phyloP scores from a whole-genome alignment of 1,140 invertebrate species.

The Pogonomyrmex californicus region DNA sequence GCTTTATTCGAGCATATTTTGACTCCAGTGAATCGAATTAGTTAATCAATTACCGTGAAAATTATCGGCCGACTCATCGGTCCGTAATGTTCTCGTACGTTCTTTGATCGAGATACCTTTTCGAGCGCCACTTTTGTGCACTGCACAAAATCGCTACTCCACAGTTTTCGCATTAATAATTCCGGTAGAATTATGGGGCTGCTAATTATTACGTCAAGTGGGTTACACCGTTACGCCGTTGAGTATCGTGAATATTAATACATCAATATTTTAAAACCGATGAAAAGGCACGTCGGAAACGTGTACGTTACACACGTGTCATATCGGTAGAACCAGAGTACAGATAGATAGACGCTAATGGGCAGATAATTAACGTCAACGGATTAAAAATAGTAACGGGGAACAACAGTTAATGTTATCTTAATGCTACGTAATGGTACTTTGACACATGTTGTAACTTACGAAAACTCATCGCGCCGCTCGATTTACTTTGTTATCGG shows the following conservation, averaged over 20 bases:
- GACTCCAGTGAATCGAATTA: conserved; percentile 58
- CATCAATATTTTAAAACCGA: not conserved
- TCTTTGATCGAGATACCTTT: conserved; percentile 56
- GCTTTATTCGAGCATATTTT: conserved; percentile 59
- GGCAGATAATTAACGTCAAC: not conserved
- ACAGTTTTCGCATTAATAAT: conserved; percentile 56
- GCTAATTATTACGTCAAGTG: conserved; percentile 37
- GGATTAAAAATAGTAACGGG: not conserved
- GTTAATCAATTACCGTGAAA: conserved; percentile 64
- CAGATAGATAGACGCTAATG: conserved; percentile 5
- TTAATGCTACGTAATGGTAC: not conserved
- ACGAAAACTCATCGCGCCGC: not conserved
- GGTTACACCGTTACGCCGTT: not conserved
- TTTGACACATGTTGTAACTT: not conserved
- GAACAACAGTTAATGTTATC: not conserved
- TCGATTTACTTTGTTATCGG: not conserved
- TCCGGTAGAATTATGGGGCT: conserved; percentile 33
- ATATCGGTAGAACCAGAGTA: not conserved
- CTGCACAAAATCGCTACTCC: conserved; percentile 39
- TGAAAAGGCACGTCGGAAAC: not conserved
- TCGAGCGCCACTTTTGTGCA: conserved; percentile 36
- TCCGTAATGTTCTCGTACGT: conserved; percentile 52
- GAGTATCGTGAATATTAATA: conserved; percentile 8
- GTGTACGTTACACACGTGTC: not conserved
- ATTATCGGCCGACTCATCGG: conserved; percentile 50